Conservation (phyloP, 2,797 vertebrate species). For the Muscicapa striata region DNA sequence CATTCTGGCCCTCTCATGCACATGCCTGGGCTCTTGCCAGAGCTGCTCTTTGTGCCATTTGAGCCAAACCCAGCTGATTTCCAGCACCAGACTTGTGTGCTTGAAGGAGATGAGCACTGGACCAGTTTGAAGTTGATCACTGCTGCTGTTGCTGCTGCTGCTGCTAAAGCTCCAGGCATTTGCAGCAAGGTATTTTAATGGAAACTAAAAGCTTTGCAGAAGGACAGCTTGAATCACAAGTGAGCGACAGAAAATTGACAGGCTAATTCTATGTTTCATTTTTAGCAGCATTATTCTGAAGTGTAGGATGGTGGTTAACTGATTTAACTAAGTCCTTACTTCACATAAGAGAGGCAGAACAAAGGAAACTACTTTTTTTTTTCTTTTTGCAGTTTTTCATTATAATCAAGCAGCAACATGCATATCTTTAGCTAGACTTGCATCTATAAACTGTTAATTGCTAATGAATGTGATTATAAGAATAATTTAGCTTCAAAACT, state of each 20-base stretch:
- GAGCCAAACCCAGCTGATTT: background rate
- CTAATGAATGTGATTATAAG: background rate
- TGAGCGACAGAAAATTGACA: conserved; percentile 54
- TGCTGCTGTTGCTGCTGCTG: background rate
- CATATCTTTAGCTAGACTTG: background rate
- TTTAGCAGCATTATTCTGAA: conserved; percentile 67
- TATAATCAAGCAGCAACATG: background rate
- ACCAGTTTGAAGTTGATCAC: background rate
- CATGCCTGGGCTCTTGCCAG: background rate
- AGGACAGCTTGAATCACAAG: conserved; percentile 24
- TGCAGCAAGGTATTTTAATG: background rate
- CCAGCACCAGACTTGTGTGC: background rate
- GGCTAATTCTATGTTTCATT: conserved; percentile 65
- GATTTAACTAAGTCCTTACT: conserved; percentile 40
- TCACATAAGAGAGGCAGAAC: conserved; percentile 31
- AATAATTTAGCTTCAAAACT: background rate
- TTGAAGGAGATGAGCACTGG: background rate
- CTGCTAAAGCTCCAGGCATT: background rate
- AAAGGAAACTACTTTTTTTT: background rate
- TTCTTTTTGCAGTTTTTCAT: background rate
- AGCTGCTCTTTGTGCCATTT: background rate
- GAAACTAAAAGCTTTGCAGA: conserved; percentile 41
- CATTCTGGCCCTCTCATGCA: background rate
- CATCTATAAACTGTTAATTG: conserved; percentile 6
- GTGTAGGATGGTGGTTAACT: conserved; percentile 59